Conservation (phyloP, 2,113 vertebrate species). For the Ptyas mucosa region DNA sequence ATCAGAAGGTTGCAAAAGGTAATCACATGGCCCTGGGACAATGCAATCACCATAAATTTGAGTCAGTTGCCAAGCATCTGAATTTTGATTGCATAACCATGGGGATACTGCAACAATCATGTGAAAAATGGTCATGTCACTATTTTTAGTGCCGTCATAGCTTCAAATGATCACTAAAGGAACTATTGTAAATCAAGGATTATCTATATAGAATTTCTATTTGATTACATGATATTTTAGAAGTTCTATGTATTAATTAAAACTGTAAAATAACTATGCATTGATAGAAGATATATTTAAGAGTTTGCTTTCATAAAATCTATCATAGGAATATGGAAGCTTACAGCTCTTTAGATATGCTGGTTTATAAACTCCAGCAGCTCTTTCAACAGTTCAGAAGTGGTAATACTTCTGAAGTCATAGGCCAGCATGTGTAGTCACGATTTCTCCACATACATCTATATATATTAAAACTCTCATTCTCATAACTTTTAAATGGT, state of each 20-base stretch:
- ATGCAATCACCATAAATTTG: background rate
- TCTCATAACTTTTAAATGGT: too few species aligned
- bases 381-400: background rate
- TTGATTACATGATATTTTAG: background rate
- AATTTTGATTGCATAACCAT: background rate
- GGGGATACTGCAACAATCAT: background rate
- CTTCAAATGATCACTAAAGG: background rate
- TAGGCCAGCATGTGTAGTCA: background rate
- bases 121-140: background rate
- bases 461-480: too few species aligned
- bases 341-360: background rate
- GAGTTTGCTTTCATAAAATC: background rate
- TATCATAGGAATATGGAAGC: background rate
- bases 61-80: background rate
- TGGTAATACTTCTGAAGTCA: background rate
- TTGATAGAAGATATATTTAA: slow-evolving; percentile 11
- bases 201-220: background rate
- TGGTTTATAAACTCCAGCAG: background rate
- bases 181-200: background rate
- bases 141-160: background rate
- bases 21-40: background rate
- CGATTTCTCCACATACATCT: background rate
- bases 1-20: background rate
- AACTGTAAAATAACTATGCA: background rate
- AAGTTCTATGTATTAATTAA: background rate